phyloP scores from a whole-genome alignment of 2,888 invertebrate species.

The Tolmerus cingulatus region DNA sequence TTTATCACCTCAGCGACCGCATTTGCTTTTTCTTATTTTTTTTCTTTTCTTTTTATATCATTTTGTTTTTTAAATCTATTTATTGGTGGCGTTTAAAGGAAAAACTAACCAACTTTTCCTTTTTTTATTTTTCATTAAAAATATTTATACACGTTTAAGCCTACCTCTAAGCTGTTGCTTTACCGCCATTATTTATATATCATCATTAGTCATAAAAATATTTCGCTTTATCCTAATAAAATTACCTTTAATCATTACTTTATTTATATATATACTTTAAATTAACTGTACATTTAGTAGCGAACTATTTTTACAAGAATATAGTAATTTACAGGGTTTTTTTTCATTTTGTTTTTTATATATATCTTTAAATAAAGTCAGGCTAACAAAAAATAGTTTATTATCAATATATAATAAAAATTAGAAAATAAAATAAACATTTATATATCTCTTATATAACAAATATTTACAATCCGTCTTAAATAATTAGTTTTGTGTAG shows the following conservation, averaged over 20 bases:
- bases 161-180: neutral
- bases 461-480: constrained; percentile 33
- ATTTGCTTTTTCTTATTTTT: neutral
- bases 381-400: constrained; percentile 32
- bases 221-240: constrained; percentile 35
- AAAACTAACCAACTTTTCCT: constrained; percentile 12
- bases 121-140: constrained; percentile 9
- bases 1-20: neutral
- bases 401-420: constrained; percentile 30
- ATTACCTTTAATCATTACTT: constrained; percentile 22
- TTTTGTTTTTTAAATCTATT: neutral
- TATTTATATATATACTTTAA: constrained; percentile 18
- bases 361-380: constrained; percentile 39
- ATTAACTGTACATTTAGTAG: constrained; percentile 41
- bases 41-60: constrained; percentile 51
- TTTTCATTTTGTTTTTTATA: neutral
- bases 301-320: constrained; percentile 38
- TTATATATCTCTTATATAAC: constrained; percentile 34
- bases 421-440: constrained; percentile 34
- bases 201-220: constrained; percentile 33
- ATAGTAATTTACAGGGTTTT: constrained; percentile 36
- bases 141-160: constrained; percentile 26
- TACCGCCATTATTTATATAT: neutral
- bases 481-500: constrained; percentile 35
- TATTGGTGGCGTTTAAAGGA: constrained; percentile 22